Conservation (phyloP, 2,888 invertebrate genomes). For the Liopterus haemorrhoidalis region DNA sequence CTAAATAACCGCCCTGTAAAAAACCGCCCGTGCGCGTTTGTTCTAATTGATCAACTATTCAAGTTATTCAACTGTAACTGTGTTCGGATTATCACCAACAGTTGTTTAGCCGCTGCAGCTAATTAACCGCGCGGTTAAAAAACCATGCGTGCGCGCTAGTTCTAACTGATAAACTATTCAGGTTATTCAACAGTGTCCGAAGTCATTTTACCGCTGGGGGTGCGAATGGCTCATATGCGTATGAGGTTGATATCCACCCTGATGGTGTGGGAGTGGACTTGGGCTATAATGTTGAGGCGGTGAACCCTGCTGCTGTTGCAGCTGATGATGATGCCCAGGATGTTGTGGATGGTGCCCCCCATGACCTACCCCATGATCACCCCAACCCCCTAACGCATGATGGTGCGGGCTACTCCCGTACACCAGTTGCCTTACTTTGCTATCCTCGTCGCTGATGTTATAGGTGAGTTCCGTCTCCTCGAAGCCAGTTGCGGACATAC, state of each 20-base stretch:
- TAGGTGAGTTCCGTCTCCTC: slow-evolving; percentile 98
- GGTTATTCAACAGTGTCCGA: slow-evolving; percentile 12
- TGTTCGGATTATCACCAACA: too few relatives aligned
- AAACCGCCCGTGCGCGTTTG: too few relatives aligned
- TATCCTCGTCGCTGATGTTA: slow-evolving; percentile 90
- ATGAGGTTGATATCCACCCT: slow-evolving; percentile 68
- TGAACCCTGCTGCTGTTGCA: slow-evolving; percentile 42
- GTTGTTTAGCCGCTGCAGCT: neutral
- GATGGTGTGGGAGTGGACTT: slow-evolving; percentile 66
- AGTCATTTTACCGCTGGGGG: slow-evolving; percentile 68
- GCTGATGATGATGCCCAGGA: slow-evolving; percentile 68
- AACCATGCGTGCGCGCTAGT: neutral
- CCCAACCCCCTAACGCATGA: slow-evolving; percentile 48
- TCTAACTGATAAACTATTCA: too few relatives aligned
- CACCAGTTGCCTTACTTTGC: slow-evolving; percentile 96
- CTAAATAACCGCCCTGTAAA: too few relatives aligned
- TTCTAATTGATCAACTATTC: too few relatives aligned
- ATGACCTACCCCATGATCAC: slow-evolving; percentile 42
- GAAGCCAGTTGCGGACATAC: slow-evolving; percentile 97
- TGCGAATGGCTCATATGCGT: slow-evolving; percentile 67
- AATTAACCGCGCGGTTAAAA: neutral
- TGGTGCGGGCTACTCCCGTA: slow-evolving; percentile 59
- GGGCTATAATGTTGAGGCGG: slow-evolving; percentile 55
- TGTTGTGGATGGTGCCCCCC: slow-evolving; percentile 57
- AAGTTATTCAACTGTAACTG: too few relatives aligned